These are phyloP conservation scores for Aphidius gifuensis DNA, from an alignment of 1,140 invertebrate genomes.

Conservation along the genomic window DNA sequence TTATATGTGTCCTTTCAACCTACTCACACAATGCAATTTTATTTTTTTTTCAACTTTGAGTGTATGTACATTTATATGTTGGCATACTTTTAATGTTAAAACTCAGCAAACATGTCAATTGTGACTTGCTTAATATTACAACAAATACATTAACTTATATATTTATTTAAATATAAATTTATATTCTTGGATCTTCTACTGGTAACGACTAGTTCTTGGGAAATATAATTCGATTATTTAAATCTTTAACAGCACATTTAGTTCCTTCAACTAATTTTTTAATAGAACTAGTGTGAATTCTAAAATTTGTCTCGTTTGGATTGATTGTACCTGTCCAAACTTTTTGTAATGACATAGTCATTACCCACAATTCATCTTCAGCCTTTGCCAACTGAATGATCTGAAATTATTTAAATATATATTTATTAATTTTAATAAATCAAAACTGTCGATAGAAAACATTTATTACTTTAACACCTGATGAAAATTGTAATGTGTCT, in stretches of 20 bases:
- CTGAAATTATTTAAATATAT: constrained; percentile 32
- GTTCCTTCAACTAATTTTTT: constrained; percentile 55
- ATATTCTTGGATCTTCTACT: too few relatives aligned
- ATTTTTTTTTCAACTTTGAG: not conserved
- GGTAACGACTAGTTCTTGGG: too few relatives aligned
- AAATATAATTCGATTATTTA: too few relatives aligned
- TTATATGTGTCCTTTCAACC: not conserved
- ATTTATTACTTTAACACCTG: constrained; percentile 62
- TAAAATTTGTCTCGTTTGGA: constrained; percentile 63
- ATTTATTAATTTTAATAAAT: too few relatives aligned
- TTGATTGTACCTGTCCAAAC: constrained; percentile 60
- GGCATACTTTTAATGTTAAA: too few relatives aligned
- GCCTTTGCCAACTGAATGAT: constrained; percentile 54
- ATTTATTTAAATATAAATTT: too few relatives aligned
- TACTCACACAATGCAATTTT: not conserved
- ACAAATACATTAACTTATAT: too few relatives aligned
- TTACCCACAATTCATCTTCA: constrained; percentile 65
- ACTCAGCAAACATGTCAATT: too few relatives aligned
- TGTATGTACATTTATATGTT: too few relatives aligned
- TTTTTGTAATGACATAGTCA: constrained; percentile 68
- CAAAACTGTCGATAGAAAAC: not conserved
- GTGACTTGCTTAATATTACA: too few relatives aligned
- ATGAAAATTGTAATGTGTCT: constrained; percentile 64
- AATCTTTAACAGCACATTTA: constrained; percentile 40
- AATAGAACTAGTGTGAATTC: constrained; percentile 57